Evolutionary conservation across 2,888 invertebrate genomes (phyloP).

Genomic region (Odontocolon sp.): DNA sequence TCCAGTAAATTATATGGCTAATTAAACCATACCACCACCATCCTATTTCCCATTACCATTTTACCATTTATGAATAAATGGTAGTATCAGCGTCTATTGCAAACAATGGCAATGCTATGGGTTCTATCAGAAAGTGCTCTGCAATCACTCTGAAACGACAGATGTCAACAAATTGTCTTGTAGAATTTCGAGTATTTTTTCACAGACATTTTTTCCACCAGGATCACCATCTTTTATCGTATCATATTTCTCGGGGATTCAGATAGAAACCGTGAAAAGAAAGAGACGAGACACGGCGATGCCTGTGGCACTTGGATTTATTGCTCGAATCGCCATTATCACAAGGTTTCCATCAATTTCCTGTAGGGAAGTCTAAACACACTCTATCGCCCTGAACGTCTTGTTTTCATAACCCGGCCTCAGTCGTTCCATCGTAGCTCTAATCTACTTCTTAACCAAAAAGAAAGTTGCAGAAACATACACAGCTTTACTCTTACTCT

Average conservation of each 20-base stretch:
- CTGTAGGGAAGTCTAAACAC: neutral
- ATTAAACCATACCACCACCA: too few species aligned
- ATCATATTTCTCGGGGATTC: neutral
- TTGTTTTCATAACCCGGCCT: neutral
- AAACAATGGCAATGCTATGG: too few species aligned
- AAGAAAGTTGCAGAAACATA: neutral
- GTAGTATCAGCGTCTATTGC: too few species aligned
- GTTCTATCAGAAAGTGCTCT: too few species aligned
- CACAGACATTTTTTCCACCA: too few species aligned
- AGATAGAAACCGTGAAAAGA: neutral
- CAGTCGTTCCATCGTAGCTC: neutral
- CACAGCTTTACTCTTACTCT: neutral
- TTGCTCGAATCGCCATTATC: constrained; percentile 39
- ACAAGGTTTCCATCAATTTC: constrained; percentile 47
- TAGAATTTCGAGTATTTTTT: too few species aligned
- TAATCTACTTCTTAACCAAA: neutral
- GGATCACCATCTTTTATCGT: too few species aligned
- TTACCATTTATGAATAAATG: too few species aligned
- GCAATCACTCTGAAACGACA: too few species aligned
- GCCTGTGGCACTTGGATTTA: constrained; percentile 10
- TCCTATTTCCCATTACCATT: too few species aligned
- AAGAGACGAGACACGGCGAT: neutral
- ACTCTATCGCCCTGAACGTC: neutral
- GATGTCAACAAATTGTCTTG: too few species aligned
- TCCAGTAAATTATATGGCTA: too few species aligned